These are phyloP conservation scores for Saimiri boliviensis DNA, from an alignment of 2,113 vertebrate genomes.

Conservation along the genomic window DNA sequence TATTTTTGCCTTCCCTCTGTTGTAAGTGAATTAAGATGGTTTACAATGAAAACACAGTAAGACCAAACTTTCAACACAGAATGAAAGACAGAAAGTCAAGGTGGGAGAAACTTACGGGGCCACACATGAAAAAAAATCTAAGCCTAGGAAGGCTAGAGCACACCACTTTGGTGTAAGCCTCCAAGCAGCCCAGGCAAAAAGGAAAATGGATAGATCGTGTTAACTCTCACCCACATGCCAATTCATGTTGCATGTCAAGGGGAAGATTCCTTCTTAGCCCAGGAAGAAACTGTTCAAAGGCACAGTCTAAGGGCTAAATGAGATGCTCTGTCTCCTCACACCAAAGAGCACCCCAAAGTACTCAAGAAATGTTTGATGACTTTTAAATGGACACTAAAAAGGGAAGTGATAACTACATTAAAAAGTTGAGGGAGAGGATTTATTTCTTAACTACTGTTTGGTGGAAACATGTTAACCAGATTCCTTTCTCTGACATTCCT, in stretches of 20 bases:
- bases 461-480: constrained; percentile 48
- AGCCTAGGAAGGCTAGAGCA: not conserved
- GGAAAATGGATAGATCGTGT: not conserved
- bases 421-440: not conserved
- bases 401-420: not conserved
- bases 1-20: not conserved
- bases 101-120: not conserved
- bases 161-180: not conserved
- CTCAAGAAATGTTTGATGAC: not conserved
- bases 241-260: not conserved
- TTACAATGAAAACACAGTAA: not conserved
- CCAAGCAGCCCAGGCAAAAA: not conserved
- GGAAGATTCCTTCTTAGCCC: not conserved
- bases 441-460: constrained; percentile 26
- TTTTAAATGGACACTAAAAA: not conserved
- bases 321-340: not conserved
- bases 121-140: not conserved
- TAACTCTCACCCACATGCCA: not conserved
- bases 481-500: constrained; percentile 61
- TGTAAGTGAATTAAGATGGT: not conserved
- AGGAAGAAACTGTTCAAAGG: not conserved
- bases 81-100: not conserved
- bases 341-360: not conserved
- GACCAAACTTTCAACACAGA: not conserved
- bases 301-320: not conserved